Percentiles rank a stretch among this genome's conserved stretches.
These are phyloP conservation scores for Pachyramphus minor DNA, from an alignment of 2,113 vertebrate species.

Conservation along the genomic window DNA sequence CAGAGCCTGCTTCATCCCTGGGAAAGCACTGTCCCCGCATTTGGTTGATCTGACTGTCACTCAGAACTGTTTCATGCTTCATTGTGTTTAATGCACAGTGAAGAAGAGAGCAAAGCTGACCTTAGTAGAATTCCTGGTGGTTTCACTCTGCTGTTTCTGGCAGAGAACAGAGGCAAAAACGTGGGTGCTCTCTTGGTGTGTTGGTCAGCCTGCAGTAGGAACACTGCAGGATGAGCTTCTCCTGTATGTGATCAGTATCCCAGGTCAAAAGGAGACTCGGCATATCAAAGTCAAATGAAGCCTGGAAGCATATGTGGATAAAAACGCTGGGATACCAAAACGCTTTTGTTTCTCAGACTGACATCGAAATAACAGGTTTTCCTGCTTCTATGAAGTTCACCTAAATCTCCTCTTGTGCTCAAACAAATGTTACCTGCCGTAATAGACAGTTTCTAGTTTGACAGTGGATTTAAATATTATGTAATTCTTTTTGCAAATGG, in stretches of 20 bases:
- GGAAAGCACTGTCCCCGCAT: accelerated
- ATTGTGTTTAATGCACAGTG: accelerated
- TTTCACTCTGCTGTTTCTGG: not conserved
- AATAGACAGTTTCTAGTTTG: not conserved
- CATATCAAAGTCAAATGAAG: not conserved
- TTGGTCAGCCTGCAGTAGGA: not conserved
- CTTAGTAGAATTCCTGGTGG: not conserved
- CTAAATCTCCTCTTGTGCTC: not conserved
- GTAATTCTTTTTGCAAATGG: not conserved
- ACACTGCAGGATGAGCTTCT: accelerated
- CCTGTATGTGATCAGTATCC: accelerated
- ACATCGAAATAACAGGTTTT: not conserved
- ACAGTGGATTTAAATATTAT: not conserved
- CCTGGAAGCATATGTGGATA: not conserved
- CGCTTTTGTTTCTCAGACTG: not conserved
- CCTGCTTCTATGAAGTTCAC: not conserved
- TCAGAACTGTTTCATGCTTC: not conserved
- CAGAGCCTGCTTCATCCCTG: not conserved
- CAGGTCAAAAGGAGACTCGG: not conserved
- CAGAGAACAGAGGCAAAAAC: not conserved
- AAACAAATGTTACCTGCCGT: not conserved
- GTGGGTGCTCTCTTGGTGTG: not conserved
- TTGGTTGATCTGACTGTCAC: not conserved
- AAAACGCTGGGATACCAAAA: not conserved
- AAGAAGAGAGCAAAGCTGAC: not conserved